These are phyloP conservation scores for Cyprinodon diabolis DNA, from an alignment of 2,797 vertebrate species.

Conservation along the genomic window DNA sequence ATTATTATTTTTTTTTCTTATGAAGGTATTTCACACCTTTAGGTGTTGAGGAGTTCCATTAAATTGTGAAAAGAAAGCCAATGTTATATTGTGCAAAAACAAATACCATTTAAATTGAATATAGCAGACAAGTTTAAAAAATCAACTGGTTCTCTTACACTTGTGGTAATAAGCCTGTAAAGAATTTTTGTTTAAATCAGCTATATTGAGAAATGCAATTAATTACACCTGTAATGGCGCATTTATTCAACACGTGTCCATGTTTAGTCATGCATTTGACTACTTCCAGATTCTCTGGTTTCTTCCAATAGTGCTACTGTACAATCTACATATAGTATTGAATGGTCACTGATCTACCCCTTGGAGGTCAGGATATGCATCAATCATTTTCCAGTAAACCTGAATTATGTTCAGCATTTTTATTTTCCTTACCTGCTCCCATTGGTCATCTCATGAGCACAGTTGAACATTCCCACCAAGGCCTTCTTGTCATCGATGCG, in stretches of 20 bases:
- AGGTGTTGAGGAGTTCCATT: constrained; percentile 2
- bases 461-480: constrained; percentile 91
- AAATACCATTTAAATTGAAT: constrained; percentile 26
- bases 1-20: too few relatives aligned
- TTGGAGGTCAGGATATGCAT: background rate
- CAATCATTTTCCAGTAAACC: background rate
- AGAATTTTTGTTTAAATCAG: background rate
- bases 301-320: background rate
- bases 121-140: background rate
- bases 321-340: background rate
- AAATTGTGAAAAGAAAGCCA: constrained; percentile 25
- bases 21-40: constrained; percentile 4
- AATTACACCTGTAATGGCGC: background rate
- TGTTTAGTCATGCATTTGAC: background rate
- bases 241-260: background rate
- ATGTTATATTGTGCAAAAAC: constrained; percentile 9
- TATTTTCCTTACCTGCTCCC: constrained; percentile 81
- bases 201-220: background rate
- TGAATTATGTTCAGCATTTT: background rate
- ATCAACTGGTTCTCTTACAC: background rate
- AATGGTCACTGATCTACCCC: background rate
- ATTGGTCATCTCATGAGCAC: constrained; percentile 90
- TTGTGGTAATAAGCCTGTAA: background rate
- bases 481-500: constrained; percentile 90
- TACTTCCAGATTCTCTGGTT: background rate